Percentiles rank a stretch among this genome's conserved stretches.
These are phyloP conservation scores for Astreopora myriophthalma DNA, from an alignment of 64 coral and sea anemone species.

Conservation along the genomic window DNA sequence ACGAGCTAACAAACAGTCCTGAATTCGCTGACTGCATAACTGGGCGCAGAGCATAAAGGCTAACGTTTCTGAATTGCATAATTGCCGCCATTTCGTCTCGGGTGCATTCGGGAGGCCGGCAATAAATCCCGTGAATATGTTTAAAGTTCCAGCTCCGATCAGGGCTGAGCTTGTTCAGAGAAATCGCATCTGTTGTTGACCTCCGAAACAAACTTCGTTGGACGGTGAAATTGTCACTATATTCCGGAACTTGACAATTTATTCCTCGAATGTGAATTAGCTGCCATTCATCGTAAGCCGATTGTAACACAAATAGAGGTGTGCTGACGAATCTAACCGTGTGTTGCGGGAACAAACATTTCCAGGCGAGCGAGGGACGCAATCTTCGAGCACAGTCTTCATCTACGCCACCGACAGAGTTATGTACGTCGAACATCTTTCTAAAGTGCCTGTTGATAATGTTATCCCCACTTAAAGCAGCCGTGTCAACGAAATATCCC, in stretches of 20 bases:
- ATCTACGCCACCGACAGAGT: conserved; percentile 71
- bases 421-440: conserved; percentile 87
- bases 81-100: conserved; percentile 66
- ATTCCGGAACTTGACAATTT: conserved; percentile 84
- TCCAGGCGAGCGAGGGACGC: conserved; percentile 65
- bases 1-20: conserved; percentile 86
- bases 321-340: conserved; percentile 79
- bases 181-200: background rate
- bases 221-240: conserved; percentile 47
- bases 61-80: conserved; percentile 80
- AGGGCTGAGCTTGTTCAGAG: conserved; percentile 4
- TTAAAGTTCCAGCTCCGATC: conserved; percentile 72
- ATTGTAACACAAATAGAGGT: conserved; percentile 91
- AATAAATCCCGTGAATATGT: conserved; percentile 93
- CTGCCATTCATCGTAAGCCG: conserved; percentile 97
- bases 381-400: conserved; percentile 69
- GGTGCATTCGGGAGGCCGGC: conserved; percentile 91
- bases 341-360: conserved; percentile 96
- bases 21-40: conserved; percentile 48
- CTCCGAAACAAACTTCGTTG: conserved; percentile 44
- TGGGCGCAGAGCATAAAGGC: conserved; percentile 78
- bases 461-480: conserved; percentile 62
- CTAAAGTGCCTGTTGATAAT: conserved; percentile 81
- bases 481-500: conserved; percentile 93
- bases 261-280: conserved; percentile 84